Evolutionary conservation across 2,797 vertebrate genomes (phyloP), one percentile per base, ranked within the genome.

Genomic region (Accipiter superciliosus): DNA sequence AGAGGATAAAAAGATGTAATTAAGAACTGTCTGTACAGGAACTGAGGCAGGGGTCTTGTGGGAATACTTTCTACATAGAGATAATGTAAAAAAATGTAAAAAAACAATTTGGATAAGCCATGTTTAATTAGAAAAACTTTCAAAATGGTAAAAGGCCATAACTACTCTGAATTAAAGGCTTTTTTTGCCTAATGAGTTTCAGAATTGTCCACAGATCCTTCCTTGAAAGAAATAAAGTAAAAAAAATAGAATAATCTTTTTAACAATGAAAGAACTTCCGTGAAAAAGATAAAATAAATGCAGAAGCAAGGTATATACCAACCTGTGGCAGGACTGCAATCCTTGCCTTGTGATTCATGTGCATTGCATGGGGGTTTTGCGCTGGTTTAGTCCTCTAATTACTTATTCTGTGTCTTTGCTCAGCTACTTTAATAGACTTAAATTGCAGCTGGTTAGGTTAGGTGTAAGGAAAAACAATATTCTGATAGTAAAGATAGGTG

Each of bases 61-160:
- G 78, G 91, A 92, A 69, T 84, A 85, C 63, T 88, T 90, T 92
- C 70, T 83, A 40, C 28, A 29, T 50, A 59, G 18, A 83, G 42
- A 55, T 83, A 80, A 65, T 80, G 24, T 77, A 9, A 61, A 79
- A 93, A 18, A 80, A 65, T 80, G 24, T 77, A 9, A 61, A 79
- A 93, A 18, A 3, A 0, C 4, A 28, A 61, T 61, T 61, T 89
- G 67, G 31, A 37, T 78, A 69, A 91, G 53, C 26, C 20, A 52
- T 25, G 21, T 69, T 91, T 91, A 91, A 93, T 85, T 88, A 86
- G 83, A 77, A 94, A 71, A 91, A 47, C 22, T 66, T 89, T 66
- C 11, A 59, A 65, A 81, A 47, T 52, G 13, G 63, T 69, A 83
- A 89, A 92, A 89, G 49, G 37, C 59, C 29, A 4, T 70, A 58